A percentile compares a stretch with the other conserved stretches of the same genome.
phyloP scores from a whole-genome alignment of 2,113 vertebrate species.

The Lepus americanus region DNA sequence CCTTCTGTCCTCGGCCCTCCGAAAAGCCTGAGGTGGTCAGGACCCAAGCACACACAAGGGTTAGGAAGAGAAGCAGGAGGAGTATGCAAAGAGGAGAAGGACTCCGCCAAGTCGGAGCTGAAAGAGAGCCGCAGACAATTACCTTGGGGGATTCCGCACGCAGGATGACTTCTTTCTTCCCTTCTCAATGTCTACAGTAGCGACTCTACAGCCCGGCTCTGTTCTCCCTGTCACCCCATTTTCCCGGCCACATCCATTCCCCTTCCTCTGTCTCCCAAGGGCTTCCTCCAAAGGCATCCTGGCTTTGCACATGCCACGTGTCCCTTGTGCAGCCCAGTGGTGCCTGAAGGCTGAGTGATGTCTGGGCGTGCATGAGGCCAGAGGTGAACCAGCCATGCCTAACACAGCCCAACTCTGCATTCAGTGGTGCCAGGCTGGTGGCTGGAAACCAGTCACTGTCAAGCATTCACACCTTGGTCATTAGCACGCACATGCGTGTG shows the following conservation, averaged over 20 bases:
- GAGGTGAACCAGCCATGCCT: neutral
- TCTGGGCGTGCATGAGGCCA: too few species aligned
- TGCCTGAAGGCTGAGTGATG: neutral
- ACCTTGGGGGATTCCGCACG: neutral
- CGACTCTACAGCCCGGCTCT: neutral
- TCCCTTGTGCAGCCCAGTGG: neutral
- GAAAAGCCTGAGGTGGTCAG: too few species aligned
- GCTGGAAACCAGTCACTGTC: neutral
- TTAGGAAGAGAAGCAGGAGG: neutral
- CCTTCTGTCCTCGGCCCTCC: neutral
- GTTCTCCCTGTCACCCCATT: neutral
- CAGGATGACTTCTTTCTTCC: neutral
- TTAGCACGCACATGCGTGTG: neutral
- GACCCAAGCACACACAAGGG: neutral
- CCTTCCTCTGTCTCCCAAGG: neutral
- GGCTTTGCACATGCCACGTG: neutral
- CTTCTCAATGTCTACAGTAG: neutral
- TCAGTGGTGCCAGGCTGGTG: fast-evolving
- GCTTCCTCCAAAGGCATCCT: neutral
- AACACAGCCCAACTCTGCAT: neutral
- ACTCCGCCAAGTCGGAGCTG: neutral
- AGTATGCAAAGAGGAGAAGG: neutral
- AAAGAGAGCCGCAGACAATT: constrained; percentile 57
- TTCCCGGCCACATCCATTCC: neutral
- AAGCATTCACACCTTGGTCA: neutral